A percentile compares a stretch with the other conserved stretches of the same genome.
phyloP scores from a whole-genome alignment of 2,888 invertebrate genomes.

The Euspilapteryx auroguttella region DNA sequence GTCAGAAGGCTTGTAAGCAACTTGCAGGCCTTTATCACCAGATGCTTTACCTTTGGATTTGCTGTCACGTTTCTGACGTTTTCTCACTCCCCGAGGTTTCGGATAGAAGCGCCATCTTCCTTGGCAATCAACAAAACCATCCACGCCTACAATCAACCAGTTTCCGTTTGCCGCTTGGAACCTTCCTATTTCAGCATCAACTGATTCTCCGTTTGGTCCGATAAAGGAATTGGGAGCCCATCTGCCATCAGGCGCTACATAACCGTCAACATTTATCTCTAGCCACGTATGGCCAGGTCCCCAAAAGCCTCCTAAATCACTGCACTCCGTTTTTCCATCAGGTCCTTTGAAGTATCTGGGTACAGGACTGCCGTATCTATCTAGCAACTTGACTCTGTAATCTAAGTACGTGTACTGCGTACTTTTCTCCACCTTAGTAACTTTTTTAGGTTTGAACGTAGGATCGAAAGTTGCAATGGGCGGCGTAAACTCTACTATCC shows the following conservation, averaged over 20 bases:
- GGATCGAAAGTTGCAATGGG: slow-evolving; percentile 37
- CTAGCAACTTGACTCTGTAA: slow-evolving; percentile 35
- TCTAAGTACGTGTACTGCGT: slow-evolving; percentile 40
- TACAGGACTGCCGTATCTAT: slow-evolving; percentile 34
- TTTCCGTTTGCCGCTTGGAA: slow-evolving; percentile 26
- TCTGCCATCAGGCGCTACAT: slow-evolving; percentile 31
- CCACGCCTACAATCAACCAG: slow-evolving; percentile 36
- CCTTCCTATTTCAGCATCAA: slow-evolving; percentile 33
- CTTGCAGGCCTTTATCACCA: slow-evolving; percentile 9
- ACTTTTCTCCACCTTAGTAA: slow-evolving; percentile 17
- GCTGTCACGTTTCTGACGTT: too few species aligned
- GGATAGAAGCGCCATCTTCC: slow-evolving; percentile 33
- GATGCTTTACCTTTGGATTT: slow-evolving; percentile 10
- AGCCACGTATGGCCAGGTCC: slow-evolving; percentile 34
- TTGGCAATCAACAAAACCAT: slow-evolving; percentile 32
- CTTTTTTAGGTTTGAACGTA: slow-evolving; percentile 24
- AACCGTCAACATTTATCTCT: slow-evolving; percentile 42
- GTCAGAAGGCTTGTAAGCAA: slow-evolving; percentile 16
- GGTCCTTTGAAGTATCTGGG: slow-evolving; percentile 41
- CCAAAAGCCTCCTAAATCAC: slow-evolving; percentile 52
- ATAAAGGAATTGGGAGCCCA: slow-evolving; percentile 37
- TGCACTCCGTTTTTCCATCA: slow-evolving; percentile 42
- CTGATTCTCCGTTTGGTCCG: slow-evolving; percentile 32
- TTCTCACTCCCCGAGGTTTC: slow-evolving; percentile 11
- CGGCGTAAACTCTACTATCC: slow-evolving; percentile 51